Percentiles rank a stretch among this genome's conserved stretches.
These are phyloP conservation scores for Tholera decimalis DNA, from an alignment of 2,888 invertebrate species.

Conservation along the genomic window DNA sequence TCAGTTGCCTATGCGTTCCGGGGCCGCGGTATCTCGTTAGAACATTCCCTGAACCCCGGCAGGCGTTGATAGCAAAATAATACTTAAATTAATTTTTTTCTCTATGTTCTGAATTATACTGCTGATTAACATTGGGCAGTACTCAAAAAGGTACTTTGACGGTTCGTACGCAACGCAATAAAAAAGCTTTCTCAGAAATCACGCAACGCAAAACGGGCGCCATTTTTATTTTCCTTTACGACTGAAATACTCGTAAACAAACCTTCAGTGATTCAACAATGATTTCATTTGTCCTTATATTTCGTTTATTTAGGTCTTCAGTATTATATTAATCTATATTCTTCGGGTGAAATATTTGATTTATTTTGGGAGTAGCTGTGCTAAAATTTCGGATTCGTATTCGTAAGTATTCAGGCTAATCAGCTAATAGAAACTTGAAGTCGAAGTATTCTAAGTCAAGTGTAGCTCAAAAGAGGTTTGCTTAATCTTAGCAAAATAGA, in stretches of 20 bases:
- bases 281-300: constrained; percentile 45
- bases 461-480: no score
- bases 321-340: constrained; percentile 31
- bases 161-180: no score
- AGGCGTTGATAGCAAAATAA: no score
- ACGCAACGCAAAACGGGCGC: constrained; percentile 13
- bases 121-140: constrained; percentile 9
- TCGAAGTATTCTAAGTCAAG: no score
- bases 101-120: constrained; percentile 6
- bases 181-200: constrained; percentile 37
- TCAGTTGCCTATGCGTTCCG: no score
- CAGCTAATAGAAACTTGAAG: not conserved
- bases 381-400: not conserved
- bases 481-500: no score
- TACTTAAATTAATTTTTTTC: not conserved
- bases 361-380: constrained; percentile 1
- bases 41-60: no score
- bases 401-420: no score
- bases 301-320: constrained; percentile 25
- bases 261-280: constrained; percentile 20
- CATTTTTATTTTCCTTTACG: constrained; percentile 34
- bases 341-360: constrained; percentile 8
- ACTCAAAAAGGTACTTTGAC: constrained; percentile 3
- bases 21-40: no score
- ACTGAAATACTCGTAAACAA: constrained; percentile 13